Base-by-base conservation (phyloP, 2,888 invertebrate genomes). In the Orgyia antiqua region DNA sequence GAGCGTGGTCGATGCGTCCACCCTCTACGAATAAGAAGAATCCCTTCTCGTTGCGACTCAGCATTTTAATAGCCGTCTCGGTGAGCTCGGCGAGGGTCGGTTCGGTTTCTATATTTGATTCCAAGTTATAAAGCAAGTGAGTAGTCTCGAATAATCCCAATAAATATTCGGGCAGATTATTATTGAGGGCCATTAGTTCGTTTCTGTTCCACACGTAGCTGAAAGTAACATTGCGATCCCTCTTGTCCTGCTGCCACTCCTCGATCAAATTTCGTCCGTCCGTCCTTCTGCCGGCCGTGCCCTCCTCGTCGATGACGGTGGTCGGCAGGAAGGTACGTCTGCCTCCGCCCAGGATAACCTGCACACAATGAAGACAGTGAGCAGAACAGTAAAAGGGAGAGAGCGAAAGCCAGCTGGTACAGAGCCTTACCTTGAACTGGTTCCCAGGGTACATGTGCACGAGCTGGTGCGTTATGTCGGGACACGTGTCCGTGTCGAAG, bases 261-360 rank as follows among this genome's bases (percentile, higher is more conserved):
- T 89, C 72, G 27, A 93, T 90, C 27, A 93, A 74, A 68, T 94
- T 88, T 5, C 83, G 73, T 0, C 88, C 89, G 58, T 94, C 94
- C 7, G 62, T 30, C 24, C 90, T 63, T n/a, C 57, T 52, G 0
- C 90, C 88, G 0, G 13, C 31, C 2, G 65, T 48, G 2, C 86
- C 86, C 38, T 89, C 87, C 21, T 79, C 88, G 62, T 90, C 92
- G n/a, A 58, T 42, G 0, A 58, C 56, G 2, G 66, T 67, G n/a
- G 75, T 87, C 0, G 91, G 90, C 7, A 91, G 53, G 51, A 94
- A 91, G 35, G 90, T 89, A 0, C 78, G 71, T 9, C 92, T 78
- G 0, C 94, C 94, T 0, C 94, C 94, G 0, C 94, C 94, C 40
- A 94, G 64, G 19, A 94, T 89, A 0, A 93, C 89, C 87, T 91